These are phyloP conservation scores for Acanthurus tractus DNA, from an alignment of 2,797 vertebrate species.

Conservation along the genomic window DNA sequence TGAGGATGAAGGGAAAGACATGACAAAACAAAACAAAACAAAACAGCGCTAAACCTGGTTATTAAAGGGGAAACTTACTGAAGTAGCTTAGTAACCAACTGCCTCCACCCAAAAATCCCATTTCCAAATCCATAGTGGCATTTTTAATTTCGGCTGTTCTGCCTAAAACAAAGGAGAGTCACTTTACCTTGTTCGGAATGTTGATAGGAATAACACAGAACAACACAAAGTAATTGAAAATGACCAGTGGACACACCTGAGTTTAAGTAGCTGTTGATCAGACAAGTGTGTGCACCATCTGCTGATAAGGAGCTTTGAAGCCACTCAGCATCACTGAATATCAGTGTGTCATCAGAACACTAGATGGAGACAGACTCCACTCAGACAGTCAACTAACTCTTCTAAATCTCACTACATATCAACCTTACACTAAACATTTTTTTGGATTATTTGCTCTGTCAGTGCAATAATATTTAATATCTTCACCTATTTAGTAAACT, in stretches of 20 bases:
- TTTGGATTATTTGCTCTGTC: not conserved
- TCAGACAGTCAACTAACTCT: not conserved
- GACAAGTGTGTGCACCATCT: slow-evolving; percentile 32
- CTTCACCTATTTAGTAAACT: not conserved
- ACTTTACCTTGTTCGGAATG: slow-evolving; percentile 53
- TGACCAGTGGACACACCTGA: slow-evolving; percentile 39
- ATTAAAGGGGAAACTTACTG: not conserved
- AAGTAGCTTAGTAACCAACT: not conserved
- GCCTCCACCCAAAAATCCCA: not conserved
- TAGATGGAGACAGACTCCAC: slow-evolving; percentile 36
- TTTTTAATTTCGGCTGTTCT: not conserved
- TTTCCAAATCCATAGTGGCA: not conserved
- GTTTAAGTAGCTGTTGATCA: slow-evolving; percentile 66
- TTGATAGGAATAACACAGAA: not conserved
- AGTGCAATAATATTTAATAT: not conserved
- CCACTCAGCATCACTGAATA: not conserved
- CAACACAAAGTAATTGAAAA: not conserved
- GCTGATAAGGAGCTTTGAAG: not conserved
- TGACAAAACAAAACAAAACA: not conserved
- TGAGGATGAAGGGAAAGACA: too few relatives aligned
- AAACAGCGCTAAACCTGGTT: not conserved
- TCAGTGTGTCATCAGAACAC: not conserved
- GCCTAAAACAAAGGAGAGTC: not conserved
- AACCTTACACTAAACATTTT: not conserved
- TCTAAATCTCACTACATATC: too few relatives aligned